These are phyloP conservation scores for Nycticryphes semicollaris DNA, from an alignment of 2,113 vertebrate species.

Conservation along the genomic window DNA sequence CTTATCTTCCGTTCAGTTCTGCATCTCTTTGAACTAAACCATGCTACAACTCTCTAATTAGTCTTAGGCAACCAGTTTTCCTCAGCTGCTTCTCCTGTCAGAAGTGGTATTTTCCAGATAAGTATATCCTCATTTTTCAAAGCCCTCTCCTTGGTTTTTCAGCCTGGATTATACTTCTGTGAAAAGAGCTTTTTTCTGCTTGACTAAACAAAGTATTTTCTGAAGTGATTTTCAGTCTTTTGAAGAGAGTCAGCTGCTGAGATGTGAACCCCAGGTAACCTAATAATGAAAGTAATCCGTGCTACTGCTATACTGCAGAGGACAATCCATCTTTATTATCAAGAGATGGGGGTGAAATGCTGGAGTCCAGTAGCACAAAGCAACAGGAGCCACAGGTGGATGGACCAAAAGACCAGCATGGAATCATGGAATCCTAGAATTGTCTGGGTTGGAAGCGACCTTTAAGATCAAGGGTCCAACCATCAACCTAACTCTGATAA, in stretches of 20 bases:
- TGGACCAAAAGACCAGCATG: neutral
- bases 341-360: neutral
- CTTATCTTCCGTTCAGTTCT: slow-evolving; percentile 18
- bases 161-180: slow-evolving; percentile 35
- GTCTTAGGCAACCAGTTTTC: slow-evolving; percentile 4
- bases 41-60: slow-evolving; percentile 23
- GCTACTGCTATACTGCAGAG: neutral
- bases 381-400: neutral
- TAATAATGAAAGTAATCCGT: neutral
- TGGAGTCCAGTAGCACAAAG: neutral
- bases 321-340: neutral
- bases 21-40: slow-evolving; percentile 17
- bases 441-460: no score
- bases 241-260: slow-evolving; percentile 47
- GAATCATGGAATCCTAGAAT: no score
- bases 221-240: slow-evolving; percentile 45
- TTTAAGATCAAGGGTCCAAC: no score
- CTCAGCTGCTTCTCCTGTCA: slow-evolving; percentile 7
- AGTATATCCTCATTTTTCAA: slow-evolving; percentile 44
- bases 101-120: slow-evolving; percentile 41
- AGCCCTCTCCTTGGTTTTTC: slow-evolving; percentile 28
- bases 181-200: slow-evolving; percentile 56
- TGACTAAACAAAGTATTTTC: slow-evolving; percentile 52
- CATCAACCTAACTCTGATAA: no score
- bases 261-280: slow-evolving; percentile 23